A percentile compares a stretch with the other conserved stretches of the same genome.
Conservation (phyloP, 2,797 vertebrate species). For the Bradypodion ventrale region DNA sequence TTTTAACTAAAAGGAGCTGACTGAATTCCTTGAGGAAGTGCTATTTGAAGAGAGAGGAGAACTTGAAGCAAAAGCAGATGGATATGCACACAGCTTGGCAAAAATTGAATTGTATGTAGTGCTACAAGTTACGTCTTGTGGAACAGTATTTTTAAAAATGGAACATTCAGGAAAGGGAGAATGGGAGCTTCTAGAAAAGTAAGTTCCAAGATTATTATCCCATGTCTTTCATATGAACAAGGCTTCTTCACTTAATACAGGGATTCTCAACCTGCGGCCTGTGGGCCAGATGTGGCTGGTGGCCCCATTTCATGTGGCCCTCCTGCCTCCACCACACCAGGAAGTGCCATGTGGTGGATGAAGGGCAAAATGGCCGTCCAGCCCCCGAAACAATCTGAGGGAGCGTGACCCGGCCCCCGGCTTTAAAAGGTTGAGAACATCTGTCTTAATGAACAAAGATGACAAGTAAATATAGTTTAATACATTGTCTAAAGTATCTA, state of each 20-base stretch:
- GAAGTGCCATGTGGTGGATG: too few species aligned
- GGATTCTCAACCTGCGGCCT: too few species aligned
- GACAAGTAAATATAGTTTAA: conserved; percentile 98
- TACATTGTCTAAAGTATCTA: conserved; percentile 95
- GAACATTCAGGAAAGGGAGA: conserved; percentile 89
- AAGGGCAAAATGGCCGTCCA: too few species aligned
- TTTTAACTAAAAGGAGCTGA: not conserved
- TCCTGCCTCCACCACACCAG: too few species aligned
- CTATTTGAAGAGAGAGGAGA: not conserved
- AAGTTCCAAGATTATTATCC: conserved; percentile 97
- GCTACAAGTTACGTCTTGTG: conserved; percentile 75
- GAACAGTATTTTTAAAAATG: conserved; percentile 82
- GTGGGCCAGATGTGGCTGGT: too few species aligned
- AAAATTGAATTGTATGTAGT: not conserved
- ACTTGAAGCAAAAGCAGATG: not conserved
- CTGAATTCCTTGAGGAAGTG: not conserved
- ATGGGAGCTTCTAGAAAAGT: conserved; percentile 92
- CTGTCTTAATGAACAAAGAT: conserved; percentile 94
- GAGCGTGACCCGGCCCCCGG: too few species aligned
- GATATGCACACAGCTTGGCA: not conserved
- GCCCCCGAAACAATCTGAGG: too few species aligned
- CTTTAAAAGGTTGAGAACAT: too few species aligned
- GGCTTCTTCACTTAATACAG: too few species aligned
- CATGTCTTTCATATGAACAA: conserved; percentile 93
- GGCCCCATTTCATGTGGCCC: too few species aligned